Percentiles rank a stretch among this genome's conserved stretches.
Conservation (phyloP, 1,140 invertebrate genomes). For the Samia ricini region DNA sequence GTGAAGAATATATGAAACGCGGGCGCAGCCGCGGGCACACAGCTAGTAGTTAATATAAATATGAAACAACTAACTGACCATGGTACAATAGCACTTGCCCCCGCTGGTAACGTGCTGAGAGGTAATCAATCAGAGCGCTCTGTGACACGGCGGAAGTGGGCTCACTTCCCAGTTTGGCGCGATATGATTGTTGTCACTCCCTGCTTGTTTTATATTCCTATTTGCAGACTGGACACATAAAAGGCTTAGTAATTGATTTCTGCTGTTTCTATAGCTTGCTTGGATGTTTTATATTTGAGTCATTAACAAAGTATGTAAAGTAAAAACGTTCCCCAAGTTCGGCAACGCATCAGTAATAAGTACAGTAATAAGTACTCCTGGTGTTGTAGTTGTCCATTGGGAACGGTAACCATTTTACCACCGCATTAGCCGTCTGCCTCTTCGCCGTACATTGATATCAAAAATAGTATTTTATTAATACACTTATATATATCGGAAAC, state of each 20-base stretch:
- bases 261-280: not conserved
- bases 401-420: too few species aligned
- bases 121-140: conserved; percentile 33
- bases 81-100: not conserved
- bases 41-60: not conserved
- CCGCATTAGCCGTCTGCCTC: too few species aligned
- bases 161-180: not conserved
- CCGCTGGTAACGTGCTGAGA: conserved; percentile 27
- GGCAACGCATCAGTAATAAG: too few species aligned
- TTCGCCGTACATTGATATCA: too few species aligned
- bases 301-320: too few species aligned
- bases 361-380: too few species aligned
- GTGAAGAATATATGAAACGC: not conserved
- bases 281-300: not conserved
- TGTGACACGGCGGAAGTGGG: conserved; percentile 20
- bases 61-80: not conserved
- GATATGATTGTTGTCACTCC: conserved; percentile 13
- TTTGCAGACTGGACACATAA: not conserved
- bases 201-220: not conserved
- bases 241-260: not conserved
- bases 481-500: too few species aligned
- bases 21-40: too few species aligned
- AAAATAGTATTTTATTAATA: too few species aligned
- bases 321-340: too few species aligned
- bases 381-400: too few species aligned